A percentile compares a stretch with the other conserved stretches of the same genome.
Evolutionary conservation across 2,888 invertebrate species (phyloP).

Genomic region (Drosophila mayaguana): DNA sequence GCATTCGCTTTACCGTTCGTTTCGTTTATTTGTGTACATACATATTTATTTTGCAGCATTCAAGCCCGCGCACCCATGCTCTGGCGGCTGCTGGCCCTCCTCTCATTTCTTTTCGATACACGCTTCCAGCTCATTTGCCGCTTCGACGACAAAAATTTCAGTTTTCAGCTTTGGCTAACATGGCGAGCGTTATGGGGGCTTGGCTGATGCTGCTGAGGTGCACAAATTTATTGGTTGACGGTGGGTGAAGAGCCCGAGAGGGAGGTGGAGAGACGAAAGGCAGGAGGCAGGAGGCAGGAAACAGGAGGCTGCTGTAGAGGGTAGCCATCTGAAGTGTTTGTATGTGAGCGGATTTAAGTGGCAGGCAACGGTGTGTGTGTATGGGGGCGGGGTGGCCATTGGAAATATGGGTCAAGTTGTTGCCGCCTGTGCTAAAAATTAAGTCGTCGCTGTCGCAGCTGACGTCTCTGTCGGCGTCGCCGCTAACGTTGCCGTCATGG

Average conservation of each 20-base stretch:
- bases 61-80: constrained; percentile 2
- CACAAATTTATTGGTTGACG: constrained; percentile 43
- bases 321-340: constrained; percentile 44
- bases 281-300: too few relatives aligned
- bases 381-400: constrained; percentile 46
- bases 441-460: constrained; percentile 56
- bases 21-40: constrained; percentile 65
- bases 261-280: too few relatives aligned
- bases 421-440: constrained; percentile 79
- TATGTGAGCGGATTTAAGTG: constrained; percentile 72
- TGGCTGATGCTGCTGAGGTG: constrained; percentile 37
- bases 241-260: too few relatives aligned
- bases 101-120: constrained; percentile 47
- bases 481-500: constrained; percentile 56
- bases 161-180: constrained; percentile 62
- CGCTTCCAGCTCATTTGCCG: constrained; percentile 79
- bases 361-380: constrained; percentile 49
- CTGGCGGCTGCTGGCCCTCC: background rate
- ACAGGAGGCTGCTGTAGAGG: background rate
- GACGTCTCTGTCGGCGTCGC: constrained; percentile 21
- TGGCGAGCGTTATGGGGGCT: constrained; percentile 22
- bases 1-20: constrained; percentile 54
- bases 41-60: constrained; percentile 74
- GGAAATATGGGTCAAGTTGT: constrained; percentile 81
- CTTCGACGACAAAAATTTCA: constrained; percentile 79